Evolutionary conservation across 2,113 vertebrate species (phyloP).

Genomic region (Actenoides lindsayi): DNA sequence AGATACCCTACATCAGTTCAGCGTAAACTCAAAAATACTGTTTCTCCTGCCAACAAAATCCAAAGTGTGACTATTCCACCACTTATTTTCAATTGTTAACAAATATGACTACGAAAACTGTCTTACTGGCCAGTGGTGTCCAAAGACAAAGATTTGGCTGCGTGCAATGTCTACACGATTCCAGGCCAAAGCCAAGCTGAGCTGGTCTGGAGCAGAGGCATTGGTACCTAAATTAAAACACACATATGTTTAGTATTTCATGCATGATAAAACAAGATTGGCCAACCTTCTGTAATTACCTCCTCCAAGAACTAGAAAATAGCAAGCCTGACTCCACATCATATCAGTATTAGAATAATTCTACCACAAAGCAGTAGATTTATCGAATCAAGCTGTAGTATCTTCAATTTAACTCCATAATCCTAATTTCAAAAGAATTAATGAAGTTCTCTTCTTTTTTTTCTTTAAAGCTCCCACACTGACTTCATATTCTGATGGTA

Average conservation of each 20-base stretch:
- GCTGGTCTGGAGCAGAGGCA: conserved; percentile 92
- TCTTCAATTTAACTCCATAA: not conserved
- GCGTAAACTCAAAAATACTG: not conserved
- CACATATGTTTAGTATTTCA: not conserved
- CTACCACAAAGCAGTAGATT: not conserved
- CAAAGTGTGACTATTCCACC: not conserved
- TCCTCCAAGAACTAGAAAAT: not conserved
- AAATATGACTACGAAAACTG: not conserved
- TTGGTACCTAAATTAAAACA: conserved; percentile 86
- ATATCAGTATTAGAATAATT: not conserved
- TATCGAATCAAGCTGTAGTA: not conserved
- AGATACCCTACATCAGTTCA: not conserved
- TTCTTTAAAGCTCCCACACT: not conserved
- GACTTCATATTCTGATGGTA: not conserved
- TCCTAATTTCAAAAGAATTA: not conserved
- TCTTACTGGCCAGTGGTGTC: conserved; percentile 94
- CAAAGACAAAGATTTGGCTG: conserved; percentile 97
- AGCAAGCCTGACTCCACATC: not conserved
- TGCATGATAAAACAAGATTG: not conserved
- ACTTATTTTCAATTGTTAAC: not conserved
- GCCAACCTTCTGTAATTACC: not conserved
- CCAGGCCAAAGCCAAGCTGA: conserved; percentile 97
- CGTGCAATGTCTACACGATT: conserved; percentile 98
- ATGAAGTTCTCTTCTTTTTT: not conserved
- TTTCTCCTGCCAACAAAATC: not conserved